phyloP scores from a whole-genome alignment of 2,113 vertebrate genomes.

The Pogona vitticeps region DNA sequence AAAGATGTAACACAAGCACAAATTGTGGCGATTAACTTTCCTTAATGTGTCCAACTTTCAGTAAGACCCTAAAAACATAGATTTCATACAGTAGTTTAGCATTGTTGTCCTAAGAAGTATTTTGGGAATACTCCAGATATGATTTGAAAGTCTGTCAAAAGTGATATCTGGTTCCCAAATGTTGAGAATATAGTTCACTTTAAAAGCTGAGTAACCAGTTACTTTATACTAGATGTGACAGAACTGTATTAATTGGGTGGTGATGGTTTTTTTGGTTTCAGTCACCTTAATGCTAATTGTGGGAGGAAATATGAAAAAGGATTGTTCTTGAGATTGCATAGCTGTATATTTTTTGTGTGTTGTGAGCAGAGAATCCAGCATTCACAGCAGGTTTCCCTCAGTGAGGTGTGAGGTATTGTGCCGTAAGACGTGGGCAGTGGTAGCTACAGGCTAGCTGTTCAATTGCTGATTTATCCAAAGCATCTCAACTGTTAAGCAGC shows the following conservation, averaged over 20 bases:
- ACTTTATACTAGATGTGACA: not conserved
- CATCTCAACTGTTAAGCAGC: no score
- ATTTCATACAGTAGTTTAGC: not conserved
- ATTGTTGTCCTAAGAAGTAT: not conserved
- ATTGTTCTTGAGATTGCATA: not conserved
- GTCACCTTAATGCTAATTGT: not conserved
- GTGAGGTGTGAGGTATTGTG: not conserved
- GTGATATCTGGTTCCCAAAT: not conserved
- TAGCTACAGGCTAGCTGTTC: not conserved
- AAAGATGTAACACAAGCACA: not conserved
- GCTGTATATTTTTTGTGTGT: not conserved
- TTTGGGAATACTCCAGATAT: not conserved
- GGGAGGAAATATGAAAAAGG: not conserved
- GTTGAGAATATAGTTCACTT: not conserved
- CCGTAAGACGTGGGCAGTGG: not conserved
- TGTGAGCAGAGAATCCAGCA: not conserved
- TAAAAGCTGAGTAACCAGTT: not conserved
- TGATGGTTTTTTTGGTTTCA: not conserved
- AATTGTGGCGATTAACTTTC: not conserved
- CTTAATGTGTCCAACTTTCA: not conserved
- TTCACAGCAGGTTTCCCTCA: not conserved
- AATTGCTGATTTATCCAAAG: no score
- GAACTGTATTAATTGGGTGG: not conserved
- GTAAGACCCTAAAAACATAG: not conserved
- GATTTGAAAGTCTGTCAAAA: not conserved